A percentile compares a stretch with the other conserved stretches of the same genome.
These are phyloP conservation scores for Lamprotornis superbus DNA, from an alignment of 2,113 vertebrate genomes.

Conservation along the genomic window DNA sequence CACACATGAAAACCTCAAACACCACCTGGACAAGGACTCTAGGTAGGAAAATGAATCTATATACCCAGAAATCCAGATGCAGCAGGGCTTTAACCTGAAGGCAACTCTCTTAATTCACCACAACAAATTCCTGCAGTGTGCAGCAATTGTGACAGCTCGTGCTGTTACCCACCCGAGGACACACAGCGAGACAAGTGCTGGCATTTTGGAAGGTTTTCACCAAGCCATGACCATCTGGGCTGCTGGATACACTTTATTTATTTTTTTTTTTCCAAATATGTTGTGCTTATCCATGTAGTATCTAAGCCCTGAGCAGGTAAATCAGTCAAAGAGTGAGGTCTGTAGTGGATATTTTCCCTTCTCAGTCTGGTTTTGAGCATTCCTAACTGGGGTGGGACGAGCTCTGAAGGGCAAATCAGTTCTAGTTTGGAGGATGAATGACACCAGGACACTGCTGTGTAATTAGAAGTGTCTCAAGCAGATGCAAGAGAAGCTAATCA, in stretches of 20 bases:
- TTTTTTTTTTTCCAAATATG: background rate
- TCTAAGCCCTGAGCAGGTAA: background rate
- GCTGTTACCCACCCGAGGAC: background rate
- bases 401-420: background rate
- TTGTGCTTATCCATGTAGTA: background rate
- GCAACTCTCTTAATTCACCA: background rate
- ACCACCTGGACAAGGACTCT: background rate
- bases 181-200: background rate
- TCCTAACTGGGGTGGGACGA: background rate
- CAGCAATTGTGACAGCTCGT: background rate
- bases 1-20: background rate
- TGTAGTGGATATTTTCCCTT: background rate
- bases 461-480: constrained; percentile 35
- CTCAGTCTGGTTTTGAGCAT: background rate
- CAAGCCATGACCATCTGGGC: constrained; percentile 12
- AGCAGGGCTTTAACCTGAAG: background rate
- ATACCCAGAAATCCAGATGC: background rate
- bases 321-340: background rate
- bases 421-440: background rate
- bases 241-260: background rate
- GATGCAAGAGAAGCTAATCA: constrained; percentile 44
- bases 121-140: background rate
- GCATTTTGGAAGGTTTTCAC: background rate
- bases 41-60: background rate
- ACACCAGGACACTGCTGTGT: background rate